These are phyloP conservation scores for Myotis vivesi DNA, from an alignment of 2,797 vertebrate species.

Conservation along the genomic window DNA sequence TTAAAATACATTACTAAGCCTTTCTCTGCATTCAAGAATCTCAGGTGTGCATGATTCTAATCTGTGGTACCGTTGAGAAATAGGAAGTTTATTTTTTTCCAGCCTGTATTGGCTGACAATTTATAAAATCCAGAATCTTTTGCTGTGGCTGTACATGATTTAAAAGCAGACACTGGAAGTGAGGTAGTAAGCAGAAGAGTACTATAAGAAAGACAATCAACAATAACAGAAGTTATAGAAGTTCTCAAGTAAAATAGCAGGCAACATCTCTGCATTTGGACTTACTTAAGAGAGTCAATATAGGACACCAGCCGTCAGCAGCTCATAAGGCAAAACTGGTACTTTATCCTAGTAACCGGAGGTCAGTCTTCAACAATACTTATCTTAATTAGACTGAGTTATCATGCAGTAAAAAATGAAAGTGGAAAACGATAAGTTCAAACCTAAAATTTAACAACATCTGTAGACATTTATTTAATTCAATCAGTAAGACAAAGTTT, in stretches of 20 bases:
- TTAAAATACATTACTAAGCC: neutral
- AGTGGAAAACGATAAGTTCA: constrained; percentile 27
- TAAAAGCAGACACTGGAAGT: neutral
- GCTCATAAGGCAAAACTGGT: neutral
- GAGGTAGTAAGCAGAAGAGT: neutral
- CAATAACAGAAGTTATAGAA: neutral
- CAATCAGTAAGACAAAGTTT: neutral
- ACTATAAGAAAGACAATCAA: neutral
- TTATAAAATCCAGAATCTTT: neutral
- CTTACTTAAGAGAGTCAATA: neutral
- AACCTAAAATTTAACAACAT: neutral
- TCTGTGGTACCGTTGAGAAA: neutral
- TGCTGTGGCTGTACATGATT: neutral
- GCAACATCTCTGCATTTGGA: neutral
- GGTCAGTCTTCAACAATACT: neutral
- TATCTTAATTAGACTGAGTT: neutral
- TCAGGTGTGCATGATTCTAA: neutral
- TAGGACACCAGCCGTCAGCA: neutral
- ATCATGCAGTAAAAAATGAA: neutral
- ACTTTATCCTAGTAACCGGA: neutral
- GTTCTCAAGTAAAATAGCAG: neutral
- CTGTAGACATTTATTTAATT: neutral
- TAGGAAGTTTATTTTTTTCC: neutral
- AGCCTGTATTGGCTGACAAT: neutral
- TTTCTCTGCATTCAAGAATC: neutral